phyloP scores from a whole-genome alignment of 1,140 invertebrate genomes.

The Chironomus tepperi region DNA sequence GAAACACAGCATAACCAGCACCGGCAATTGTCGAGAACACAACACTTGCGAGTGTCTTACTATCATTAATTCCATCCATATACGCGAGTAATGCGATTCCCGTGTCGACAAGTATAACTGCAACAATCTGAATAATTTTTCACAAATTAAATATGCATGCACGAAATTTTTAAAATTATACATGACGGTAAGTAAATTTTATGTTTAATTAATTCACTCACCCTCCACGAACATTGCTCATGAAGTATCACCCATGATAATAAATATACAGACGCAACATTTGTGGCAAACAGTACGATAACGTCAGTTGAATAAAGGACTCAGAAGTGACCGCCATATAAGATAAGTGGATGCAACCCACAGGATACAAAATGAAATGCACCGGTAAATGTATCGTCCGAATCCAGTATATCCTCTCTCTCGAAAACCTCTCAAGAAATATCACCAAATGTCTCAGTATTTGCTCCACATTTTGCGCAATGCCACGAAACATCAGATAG shows the following conservation, averaged over 20 bases:
- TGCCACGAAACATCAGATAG: constrained; percentile 65
- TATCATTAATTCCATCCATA: constrained; percentile 88
- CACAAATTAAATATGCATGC: neutral
- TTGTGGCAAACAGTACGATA: constrained; percentile 85
- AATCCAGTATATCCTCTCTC: constrained; percentile 81
- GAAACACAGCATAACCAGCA: constrained; percentile 80
- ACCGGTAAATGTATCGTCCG: constrained; percentile 73
- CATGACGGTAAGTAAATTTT: neutral
- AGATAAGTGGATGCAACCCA: constrained; percentile 91
- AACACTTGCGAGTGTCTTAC: constrained; percentile 80
- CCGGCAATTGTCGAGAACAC: constrained; percentile 82
- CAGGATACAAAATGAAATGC: constrained; percentile 76
- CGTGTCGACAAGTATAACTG: constrained; percentile 88
- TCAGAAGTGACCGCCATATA: constrained; percentile 75
- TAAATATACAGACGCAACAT: constrained; percentile 86
- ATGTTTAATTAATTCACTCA: constrained; percentile 46
- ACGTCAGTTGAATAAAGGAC: constrained; percentile 84
- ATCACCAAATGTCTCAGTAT: constrained; percentile 64
- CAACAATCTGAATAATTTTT: constrained; percentile 70
- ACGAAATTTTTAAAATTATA: neutral
- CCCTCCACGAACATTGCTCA: constrained; percentile 84
- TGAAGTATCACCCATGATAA: constrained; percentile 93
- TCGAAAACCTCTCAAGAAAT: constrained; percentile 71
- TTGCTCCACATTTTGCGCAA: constrained; percentile 60
- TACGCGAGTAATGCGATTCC: constrained; percentile 88